Base-by-base conservation (phyloP, 2,888 invertebrate genomes). In the Blastobasis adustella region DNA sequence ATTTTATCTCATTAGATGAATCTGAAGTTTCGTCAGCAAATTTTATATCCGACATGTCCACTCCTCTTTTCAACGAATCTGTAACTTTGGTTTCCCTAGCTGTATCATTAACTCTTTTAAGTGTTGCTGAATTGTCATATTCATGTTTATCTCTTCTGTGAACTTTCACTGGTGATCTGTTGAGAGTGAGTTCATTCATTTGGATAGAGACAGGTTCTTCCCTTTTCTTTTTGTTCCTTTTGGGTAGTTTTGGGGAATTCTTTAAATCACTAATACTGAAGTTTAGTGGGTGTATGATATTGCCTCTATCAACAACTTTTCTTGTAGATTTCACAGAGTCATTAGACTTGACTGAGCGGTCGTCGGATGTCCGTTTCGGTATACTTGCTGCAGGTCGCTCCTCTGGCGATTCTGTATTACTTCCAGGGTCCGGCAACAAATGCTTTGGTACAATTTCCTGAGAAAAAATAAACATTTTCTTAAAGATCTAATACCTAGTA, bases 11-110 rank as follows among this genome's bases (percentile, higher is more conserved):
- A 56, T 78, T 82, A 0, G 89, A 89, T 37, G 87, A 86, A 65
- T 91, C 91, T 1, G 91, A 92, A 59, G 90, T 91, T 41, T 94
- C 94, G 65, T 94, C 94, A 6, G 92, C 94, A 69, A 92, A 94
- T 66, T 90, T 92, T 47, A 94, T 91, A 60, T 93, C 93, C 50
- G 90, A 90, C 51, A 92, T 80, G 61, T 90, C 90, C 47, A 90
- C 84, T 58, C 82, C 89, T 60, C 90, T 87, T 64, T 90, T 91
- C 8, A 91, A 67, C 0, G 83, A 82, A 54, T 88, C 85, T 54
- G 66, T 47, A 54, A 88, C 90, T 10, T 91, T 92, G 0, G 91
- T 92, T 69, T 94, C 94, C 62, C 93, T 91, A 0, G 90, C 89
- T n/a, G 88, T 73, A 55, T 87, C 90, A 1, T 91, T 92, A 49